phyloP scores from a whole-genome alignment of 2,113 vertebrate species.

The Toxotes jaculatrix region DNA sequence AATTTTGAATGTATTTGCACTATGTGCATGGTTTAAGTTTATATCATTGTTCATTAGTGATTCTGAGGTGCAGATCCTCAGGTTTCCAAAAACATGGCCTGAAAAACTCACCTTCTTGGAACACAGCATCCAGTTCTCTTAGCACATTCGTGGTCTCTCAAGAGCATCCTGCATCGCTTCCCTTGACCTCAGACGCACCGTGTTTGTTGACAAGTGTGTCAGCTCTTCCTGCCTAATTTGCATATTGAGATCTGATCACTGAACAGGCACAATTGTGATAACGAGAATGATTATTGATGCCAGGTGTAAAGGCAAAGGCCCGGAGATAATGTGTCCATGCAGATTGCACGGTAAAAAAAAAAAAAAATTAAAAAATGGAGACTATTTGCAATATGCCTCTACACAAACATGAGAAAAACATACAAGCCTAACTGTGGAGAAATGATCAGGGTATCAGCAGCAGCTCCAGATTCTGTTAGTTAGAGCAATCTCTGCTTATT shows the following conservation, averaged over 20 bases:
- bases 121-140: not conserved
- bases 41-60: not conserved
- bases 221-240: constrained; percentile 9
- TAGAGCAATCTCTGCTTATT: constrained; percentile 41
- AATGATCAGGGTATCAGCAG: not conserved
- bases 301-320: not conserved
- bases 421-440: not conserved
- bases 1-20: too few relatives aligned
- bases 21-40: not conserved
- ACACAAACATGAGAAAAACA: constrained; percentile 30
- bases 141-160: not conserved
- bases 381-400: constrained; percentile 11
- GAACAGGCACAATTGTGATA: not conserved
- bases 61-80: not conserved
- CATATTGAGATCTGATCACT: constrained; percentile 24
- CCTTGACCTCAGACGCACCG: too few relatives aligned
- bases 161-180: not conserved
- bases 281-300: not conserved
- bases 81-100: not conserved
- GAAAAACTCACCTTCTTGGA: not conserved
- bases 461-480: constrained; percentile 15
- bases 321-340: not conserved
- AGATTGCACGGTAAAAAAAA: constrained; percentile 1
- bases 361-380: not conserved
- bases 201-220: not conserved